Base-by-base conservation (phyloP, 2,888 invertebrate species). In the Eilema depressum region DNA sequence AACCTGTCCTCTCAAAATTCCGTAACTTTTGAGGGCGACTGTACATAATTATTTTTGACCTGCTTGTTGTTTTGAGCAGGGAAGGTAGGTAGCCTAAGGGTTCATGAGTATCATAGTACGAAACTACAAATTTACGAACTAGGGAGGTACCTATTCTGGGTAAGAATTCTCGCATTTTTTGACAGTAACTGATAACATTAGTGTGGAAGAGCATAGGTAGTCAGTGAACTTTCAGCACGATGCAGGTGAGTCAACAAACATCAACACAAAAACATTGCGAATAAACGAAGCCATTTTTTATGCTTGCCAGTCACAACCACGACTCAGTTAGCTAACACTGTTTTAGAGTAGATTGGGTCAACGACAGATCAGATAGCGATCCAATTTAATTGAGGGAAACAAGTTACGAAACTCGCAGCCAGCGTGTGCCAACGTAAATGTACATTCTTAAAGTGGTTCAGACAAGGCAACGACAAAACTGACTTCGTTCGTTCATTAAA, bases 221-320 rank as follows among this genome's bases (percentile, higher is more conserved):
- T 70, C 66, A 78, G 73, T 72, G 72, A 14, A 74, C 20, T 75
- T 74, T 70, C 67, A 75, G 73, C 75, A 75, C 68, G 75, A 71
- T 79, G 76, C 78, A 75, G 76, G 74, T 80, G 76, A 81, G 72
- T 82, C 80, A 80, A 80, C 77, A 75, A 80, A 80, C 77, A 75
- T 74, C 67, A 26, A 73, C 70, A 70, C 56, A 74, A 71, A 80
- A 80, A 80, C 77, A 65, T 75, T 70, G 37, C 69, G 68, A 65
- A 65, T 77, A 70, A 77, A 77, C 78, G 81, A 80, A 80, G 75
- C 63, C 79, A 79, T 73, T 82, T 77, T 76, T 79, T 79, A 61
- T 68, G 26, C 47, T 47, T 63, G 73, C 62, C 72, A 65, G 64
- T 71, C 11, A 71, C 69, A 65, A 66, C 61, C 59, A 73, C 26